Evolutionary conservation across 2,888 invertebrate species (phyloP).

Genomic region (Drosophila glabriapex): DNA sequence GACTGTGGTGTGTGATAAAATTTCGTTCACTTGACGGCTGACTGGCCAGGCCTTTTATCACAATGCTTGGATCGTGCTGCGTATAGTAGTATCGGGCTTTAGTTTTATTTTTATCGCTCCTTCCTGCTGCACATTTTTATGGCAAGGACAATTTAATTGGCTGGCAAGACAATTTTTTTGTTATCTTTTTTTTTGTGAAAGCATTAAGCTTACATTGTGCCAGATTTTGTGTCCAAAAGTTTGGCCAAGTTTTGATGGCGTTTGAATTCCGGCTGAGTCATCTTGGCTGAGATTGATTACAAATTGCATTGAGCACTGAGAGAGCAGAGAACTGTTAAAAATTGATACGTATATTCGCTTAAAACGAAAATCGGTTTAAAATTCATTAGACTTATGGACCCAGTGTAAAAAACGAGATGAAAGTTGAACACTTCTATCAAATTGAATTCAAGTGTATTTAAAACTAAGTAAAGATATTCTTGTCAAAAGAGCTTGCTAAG

Average conservation of each 20-base stretch:
- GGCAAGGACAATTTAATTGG: conserved; percentile 75
- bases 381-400: background rate
- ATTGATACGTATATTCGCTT: conserved; percentile 1
- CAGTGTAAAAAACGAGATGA: too few relatives aligned
- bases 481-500: background rate
- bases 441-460: background rate
- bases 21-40: conserved; percentile 59
- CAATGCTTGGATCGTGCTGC: conserved; percentile 58
- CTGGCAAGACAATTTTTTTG: conserved; percentile 47
- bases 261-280: conserved; percentile 71
- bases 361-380: conserved; percentile 15
- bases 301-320: conserved; percentile 42
- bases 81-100: conserved; percentile 45
- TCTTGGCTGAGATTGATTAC: conserved; percentile 64
- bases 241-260: conserved; percentile 58
- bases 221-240: conserved; percentile 60
- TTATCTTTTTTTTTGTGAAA: conserved; percentile 13
- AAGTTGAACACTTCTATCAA: background rate
- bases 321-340: conserved; percentile 21
- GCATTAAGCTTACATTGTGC: conserved; percentile 61
- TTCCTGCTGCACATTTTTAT: conserved; percentile 71
- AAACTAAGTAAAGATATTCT: background rate
- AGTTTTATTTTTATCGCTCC: conserved; percentile 29
- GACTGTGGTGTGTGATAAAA: conserved; percentile 65
- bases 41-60: conserved; percentile 62